Conservation (phyloP, 1,140 invertebrate genomes). For the Thaumetopoea pityocampa region DNA sequence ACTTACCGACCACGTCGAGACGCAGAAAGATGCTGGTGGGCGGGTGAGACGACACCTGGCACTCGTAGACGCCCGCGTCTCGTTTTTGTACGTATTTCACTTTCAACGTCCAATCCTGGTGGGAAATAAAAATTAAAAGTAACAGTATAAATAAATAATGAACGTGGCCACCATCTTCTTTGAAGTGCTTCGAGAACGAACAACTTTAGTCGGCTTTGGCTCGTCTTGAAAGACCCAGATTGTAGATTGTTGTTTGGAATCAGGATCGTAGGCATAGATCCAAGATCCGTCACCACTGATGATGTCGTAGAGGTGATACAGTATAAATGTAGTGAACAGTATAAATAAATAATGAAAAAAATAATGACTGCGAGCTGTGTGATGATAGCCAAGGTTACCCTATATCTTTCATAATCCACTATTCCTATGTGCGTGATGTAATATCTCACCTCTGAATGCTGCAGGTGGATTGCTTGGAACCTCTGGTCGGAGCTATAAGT, state of each 20-base stretch:
- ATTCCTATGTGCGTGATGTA: background rate
- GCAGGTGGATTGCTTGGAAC: constrained; percentile 89
- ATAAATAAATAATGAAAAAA: too few species aligned
- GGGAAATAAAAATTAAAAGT: constrained; percentile 14
- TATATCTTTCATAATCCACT: background rate
- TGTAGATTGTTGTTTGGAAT: too few species aligned
- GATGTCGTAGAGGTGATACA: too few species aligned
- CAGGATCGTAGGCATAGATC: too few species aligned
- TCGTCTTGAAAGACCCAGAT: too few species aligned
- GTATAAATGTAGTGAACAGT: too few species aligned
- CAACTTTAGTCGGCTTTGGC: too few species aligned
- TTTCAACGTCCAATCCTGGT: constrained; percentile 90
- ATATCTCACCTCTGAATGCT: constrained; percentile 84
- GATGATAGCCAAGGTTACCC: background rate
- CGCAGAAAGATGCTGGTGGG: constrained; percentile 89
- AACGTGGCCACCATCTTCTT: too few species aligned
- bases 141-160: too few species aligned
- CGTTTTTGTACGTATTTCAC: constrained; percentile 88
- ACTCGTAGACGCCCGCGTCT: constrained; percentile 90
- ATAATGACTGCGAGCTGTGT: background rate
- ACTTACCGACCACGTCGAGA: constrained; percentile 90
- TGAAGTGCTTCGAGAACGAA: background rate
- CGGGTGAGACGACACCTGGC: constrained; percentile 92
- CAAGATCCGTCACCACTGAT: too few species aligned
- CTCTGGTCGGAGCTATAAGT: constrained; percentile 91